Evolutionary conservation across 2,113 vertebrate genomes (phyloP).

Genomic region (Entelurus aequoreus): DNA sequence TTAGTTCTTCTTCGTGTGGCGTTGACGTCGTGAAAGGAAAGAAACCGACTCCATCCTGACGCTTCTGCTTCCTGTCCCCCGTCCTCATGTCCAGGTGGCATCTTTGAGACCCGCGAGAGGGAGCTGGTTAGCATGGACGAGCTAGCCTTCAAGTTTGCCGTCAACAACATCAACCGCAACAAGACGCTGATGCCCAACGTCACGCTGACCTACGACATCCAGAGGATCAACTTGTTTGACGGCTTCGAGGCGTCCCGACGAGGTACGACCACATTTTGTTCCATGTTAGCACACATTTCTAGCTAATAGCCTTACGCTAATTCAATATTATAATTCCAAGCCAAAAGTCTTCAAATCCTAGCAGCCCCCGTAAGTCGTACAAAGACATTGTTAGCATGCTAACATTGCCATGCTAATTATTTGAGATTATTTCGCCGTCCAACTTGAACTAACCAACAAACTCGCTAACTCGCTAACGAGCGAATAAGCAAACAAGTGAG

Average conservation of each 20-base stretch:
- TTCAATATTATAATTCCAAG: too few species aligned
- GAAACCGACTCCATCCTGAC: background rate
- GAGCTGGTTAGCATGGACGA: constrained; percentile 93
- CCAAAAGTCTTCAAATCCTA: too few species aligned
- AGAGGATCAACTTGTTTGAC: constrained; percentile 96
- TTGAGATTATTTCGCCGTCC: too few species aligned
- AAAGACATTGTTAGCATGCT: too few species aligned
- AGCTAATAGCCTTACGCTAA: too few species aligned
- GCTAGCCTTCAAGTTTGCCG: constrained; percentile 97
- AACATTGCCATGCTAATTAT: too few species aligned
- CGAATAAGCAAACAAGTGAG: too few species aligned
- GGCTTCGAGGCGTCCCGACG: constrained; percentile 96
- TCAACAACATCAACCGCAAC: constrained; percentile 95
- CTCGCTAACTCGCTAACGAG: too few species aligned
- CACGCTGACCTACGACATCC: constrained; percentile 96
- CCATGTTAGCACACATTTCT: too few species aligned
- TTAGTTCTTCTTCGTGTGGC: background rate
- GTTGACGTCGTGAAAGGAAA: background rate
- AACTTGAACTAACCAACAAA: too few species aligned
- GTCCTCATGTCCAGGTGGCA: constrained; percentile 78
- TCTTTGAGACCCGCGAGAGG: constrained; percentile 95
- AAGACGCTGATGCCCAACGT: constrained; percentile 94
- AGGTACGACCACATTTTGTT: constrained; percentile 68
- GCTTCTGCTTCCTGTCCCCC: background rate
- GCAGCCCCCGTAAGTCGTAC: too few species aligned